These are phyloP conservation scores for Anthophora plumipes DNA, from an alignment of 2,888 invertebrate species.

Conservation along the genomic window DNA sequence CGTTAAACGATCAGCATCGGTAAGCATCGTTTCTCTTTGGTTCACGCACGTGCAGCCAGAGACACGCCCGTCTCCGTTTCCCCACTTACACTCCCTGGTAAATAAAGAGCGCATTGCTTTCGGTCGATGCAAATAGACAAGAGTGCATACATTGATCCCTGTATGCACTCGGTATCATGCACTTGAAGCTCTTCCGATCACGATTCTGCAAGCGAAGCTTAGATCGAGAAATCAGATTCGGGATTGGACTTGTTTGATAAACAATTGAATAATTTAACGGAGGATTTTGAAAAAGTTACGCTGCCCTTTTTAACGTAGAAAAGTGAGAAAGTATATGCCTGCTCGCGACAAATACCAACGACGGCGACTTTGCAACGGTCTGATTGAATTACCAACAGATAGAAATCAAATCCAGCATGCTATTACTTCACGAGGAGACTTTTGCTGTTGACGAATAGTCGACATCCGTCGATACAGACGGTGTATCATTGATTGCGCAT, in stretches of 20 bases:
- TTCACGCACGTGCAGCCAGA: slow-evolving; percentile 46
- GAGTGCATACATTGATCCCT: neutral
- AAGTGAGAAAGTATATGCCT: slow-evolving; percentile 38
- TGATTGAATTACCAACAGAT: slow-evolving; percentile 50
- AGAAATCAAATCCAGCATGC: slow-evolving; percentile 52
- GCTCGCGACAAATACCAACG: slow-evolving; percentile 39
- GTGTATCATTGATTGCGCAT: neutral
- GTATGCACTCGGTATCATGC: no score
- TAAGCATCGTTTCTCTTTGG: slow-evolving; percentile 41
- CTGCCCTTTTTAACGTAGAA: slow-evolving; percentile 24
- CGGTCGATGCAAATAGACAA: neutral
- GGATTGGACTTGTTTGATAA: neutral
- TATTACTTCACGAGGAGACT: slow-evolving; percentile 37
- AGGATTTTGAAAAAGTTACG: slow-evolving; percentile 6
- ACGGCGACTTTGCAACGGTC: slow-evolving; percentile 33
- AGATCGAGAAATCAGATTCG: no score
- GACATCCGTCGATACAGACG: neutral
- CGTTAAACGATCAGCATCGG: slow-evolving; percentile 58
- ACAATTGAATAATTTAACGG: neutral
- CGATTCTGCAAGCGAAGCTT: neutral
- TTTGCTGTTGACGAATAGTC: slow-evolving; percentile 14
- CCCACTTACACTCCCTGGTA: slow-evolving; percentile 7
- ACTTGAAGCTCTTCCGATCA: neutral
- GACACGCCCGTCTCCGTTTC: slow-evolving; percentile 48
- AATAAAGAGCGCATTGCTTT: slow-evolving; percentile 19